Evolutionary conservation across 2,797 vertebrate species (phyloP).

Genomic region (Avahi laniger): DNA sequence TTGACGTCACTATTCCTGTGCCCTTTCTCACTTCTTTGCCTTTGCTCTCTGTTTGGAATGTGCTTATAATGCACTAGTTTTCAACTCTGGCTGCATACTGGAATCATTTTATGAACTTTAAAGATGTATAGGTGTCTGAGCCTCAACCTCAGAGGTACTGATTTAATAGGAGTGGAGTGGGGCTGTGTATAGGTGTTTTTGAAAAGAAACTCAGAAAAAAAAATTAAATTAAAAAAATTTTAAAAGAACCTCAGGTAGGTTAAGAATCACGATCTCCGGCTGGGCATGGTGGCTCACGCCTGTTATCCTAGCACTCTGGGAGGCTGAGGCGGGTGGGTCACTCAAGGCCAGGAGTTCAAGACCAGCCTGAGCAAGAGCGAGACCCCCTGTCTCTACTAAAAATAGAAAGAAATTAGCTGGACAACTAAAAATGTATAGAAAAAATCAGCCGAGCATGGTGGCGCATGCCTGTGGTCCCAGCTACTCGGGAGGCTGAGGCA

Average conservation of each 20-base stretch:
- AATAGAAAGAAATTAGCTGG: background rate
- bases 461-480: no score
- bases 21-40: background rate
- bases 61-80: background rate
- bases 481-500: no score
- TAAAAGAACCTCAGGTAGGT: background rate
- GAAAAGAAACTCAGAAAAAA: background rate
- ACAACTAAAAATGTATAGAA: no score
- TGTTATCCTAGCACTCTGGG: background rate
- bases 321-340: background rate
- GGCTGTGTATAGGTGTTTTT: background rate
- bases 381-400: background rate
- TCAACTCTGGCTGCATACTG: background rate
- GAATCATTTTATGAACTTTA: background rate
- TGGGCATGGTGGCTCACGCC: rapidly evolving
- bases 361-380: background rate
- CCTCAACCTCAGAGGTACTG: background rate
- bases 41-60: background rate
- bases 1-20: background rate
- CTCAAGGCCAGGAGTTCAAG: background rate
- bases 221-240: no score
- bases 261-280: background rate
- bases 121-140: background rate
- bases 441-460: no score
- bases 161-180: background rate